phyloP scores from a whole-genome alignment of 1,140 invertebrate species.

The Copidosoma floridanum region DNA sequence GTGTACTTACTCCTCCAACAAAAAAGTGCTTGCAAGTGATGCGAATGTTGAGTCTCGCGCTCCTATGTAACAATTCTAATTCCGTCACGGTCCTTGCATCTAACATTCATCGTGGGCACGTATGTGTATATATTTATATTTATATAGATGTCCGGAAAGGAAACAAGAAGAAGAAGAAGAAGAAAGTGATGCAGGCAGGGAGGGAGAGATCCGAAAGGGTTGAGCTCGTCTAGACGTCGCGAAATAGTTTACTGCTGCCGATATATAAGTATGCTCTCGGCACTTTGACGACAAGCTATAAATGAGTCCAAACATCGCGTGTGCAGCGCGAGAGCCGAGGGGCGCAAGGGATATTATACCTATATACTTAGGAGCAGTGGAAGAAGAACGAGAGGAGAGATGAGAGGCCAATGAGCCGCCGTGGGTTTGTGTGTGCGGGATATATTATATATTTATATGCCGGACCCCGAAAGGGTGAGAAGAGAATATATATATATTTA shows the following conservation, averaged over 20 bases:
- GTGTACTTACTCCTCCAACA: too few relatives aligned
- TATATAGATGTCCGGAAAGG: too few relatives aligned
- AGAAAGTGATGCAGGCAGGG: background rate
- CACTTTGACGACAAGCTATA: conserved; percentile 30
- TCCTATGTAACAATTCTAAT: conserved; percentile 25
- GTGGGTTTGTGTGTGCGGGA: too few relatives aligned
- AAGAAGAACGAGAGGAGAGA: conserved; percentile 7
- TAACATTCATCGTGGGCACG: background rate
- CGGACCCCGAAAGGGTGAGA: too few relatives aligned
- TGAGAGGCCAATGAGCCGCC: conserved; percentile 12
- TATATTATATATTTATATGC: too few relatives aligned
- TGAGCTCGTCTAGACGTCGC: conserved; percentile 27
- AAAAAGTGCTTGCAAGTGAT: too few relatives aligned
- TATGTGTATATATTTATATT: background rate
- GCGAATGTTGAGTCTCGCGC: conserved; percentile 3
- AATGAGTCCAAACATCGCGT: conserved; percentile 9
- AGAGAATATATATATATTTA: too few relatives aligned
- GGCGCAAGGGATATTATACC: too few relatives aligned
- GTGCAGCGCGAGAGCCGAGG: too few relatives aligned
- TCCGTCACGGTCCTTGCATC: conserved; percentile 22
- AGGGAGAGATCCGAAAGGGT: conserved; percentile 4
- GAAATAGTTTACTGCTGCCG: conserved; percentile 30
- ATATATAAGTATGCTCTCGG: conserved; percentile 18
- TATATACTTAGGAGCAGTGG: too few relatives aligned
- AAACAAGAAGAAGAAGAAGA: too few relatives aligned